Percentiles rank a stretch among this genome's conserved stretches.
Evolutionary conservation across 2,797 vertebrate genomes (phyloP).

Genomic region (Hylomyscus alleni): DNA sequence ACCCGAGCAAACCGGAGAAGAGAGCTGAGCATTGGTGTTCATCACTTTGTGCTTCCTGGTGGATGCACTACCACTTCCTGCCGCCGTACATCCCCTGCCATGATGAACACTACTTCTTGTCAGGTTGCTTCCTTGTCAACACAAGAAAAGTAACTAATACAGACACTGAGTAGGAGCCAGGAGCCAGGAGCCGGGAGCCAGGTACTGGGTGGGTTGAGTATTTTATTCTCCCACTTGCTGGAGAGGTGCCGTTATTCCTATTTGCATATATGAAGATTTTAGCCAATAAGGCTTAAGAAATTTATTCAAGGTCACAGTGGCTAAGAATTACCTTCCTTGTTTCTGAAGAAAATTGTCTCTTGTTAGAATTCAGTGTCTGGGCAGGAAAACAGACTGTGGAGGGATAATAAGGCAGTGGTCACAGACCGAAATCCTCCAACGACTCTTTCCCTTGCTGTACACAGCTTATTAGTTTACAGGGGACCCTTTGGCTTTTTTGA

Average conservation of each 20-base stretch:
- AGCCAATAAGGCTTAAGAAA: background rate
- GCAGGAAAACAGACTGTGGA: background rate
- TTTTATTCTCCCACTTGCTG: background rate
- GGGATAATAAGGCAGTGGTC: background rate
- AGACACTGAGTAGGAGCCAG: background rate
- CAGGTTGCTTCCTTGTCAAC: background rate
- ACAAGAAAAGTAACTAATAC: background rate
- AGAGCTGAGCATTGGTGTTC: background rate
- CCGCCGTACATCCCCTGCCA: background rate
- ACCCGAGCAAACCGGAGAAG: background rate
- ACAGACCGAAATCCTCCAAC: background rate
- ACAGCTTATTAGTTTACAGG: slow-evolving; percentile 43
- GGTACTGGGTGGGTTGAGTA: background rate
- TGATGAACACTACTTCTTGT: background rate
- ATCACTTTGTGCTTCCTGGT: background rate
- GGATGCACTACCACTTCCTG: background rate
- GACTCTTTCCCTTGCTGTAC: background rate
- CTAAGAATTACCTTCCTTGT: background rate
- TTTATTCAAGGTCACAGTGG: background rate
- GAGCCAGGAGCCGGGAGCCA: background rate
- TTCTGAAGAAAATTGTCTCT: slow-evolving; percentile 35
- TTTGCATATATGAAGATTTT: background rate
- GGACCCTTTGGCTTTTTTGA: slow-evolving; percentile 52
- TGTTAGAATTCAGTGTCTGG: slow-evolving; percentile 6
- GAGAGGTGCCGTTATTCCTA: background rate